Conservation (phyloP, 2,113 vertebrate genomes). For the Apteryx mantelli region DNA sequence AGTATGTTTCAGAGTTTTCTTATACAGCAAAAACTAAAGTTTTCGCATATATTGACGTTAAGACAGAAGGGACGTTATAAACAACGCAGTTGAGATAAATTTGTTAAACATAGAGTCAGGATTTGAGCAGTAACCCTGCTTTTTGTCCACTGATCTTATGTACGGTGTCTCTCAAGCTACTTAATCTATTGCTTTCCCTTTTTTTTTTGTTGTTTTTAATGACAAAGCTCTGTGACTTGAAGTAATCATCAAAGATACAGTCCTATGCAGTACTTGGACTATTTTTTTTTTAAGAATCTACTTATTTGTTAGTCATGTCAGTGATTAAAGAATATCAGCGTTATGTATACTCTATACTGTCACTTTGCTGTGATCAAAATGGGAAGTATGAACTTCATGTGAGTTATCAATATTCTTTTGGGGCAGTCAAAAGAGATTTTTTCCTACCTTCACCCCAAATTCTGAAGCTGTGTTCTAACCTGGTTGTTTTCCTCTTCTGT, state of each 20-base stretch:
- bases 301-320: background rate
- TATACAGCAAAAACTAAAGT: background rate
- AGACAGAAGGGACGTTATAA: background rate
- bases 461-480: background rate
- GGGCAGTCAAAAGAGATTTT: background rate
- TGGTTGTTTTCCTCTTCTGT: background rate
- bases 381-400: background rate
- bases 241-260: background rate
- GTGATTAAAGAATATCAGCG: background rate
- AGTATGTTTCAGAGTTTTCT: background rate
- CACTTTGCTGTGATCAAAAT: background rate
- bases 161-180: slow-evolving; percentile 3
- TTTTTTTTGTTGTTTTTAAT: slow-evolving; percentile 38
- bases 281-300: background rate
- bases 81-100: background rate
- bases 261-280: background rate
- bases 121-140: slow-evolving; percentile 20
- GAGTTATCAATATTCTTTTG: background rate
- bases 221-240: slow-evolving; percentile 5
- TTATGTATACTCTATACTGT: background rate
- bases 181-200: background rate
- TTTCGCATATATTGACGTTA: background rate
- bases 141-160: slow-evolving; percentile 49
- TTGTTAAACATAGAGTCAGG: background rate
- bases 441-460: background rate